Conservation (phyloP, 2,113 vertebrate species). For the Triplophysa siluroides region DNA sequence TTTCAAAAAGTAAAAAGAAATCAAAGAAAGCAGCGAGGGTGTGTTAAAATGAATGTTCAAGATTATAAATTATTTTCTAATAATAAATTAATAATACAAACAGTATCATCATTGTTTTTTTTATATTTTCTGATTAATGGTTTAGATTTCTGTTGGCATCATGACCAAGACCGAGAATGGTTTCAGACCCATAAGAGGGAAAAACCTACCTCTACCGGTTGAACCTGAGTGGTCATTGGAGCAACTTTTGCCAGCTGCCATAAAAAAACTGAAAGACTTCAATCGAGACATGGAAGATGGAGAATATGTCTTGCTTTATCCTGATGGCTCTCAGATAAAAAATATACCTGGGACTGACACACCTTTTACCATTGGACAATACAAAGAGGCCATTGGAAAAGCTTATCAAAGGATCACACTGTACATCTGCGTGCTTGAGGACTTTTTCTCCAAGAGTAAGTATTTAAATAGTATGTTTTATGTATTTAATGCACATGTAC, state of each 20-base stretch:
- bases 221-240: constrained; percentile 27
- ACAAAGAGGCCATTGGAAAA: constrained; percentile 13
- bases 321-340: constrained; percentile 27
- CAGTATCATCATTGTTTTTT: background rate
- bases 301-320: constrained; percentile 30
- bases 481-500: no score
- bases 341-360: constrained; percentile 28
- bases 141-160: constrained; percentile 30
- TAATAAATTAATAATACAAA: background rate
- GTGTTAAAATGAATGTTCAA: background rate
- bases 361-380: constrained; percentile 10
- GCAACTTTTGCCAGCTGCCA: constrained; percentile 30
- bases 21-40: no score
- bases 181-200: constrained; percentile 16
- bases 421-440: background rate
- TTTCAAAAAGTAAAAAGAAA: background rate
- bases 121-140: background rate
- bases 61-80: background rate
- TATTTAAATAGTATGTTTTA: no score
- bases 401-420: background rate
- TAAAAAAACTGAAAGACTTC: constrained; percentile 25
- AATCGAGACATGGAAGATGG: constrained; percentile 24
- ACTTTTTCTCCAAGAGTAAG: background rate
- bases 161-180: background rate
- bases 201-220: constrained; percentile 4